Base-by-base conservation (phyloP, 1,140 invertebrate species). In the Panagrolaimus sp. region DNA sequence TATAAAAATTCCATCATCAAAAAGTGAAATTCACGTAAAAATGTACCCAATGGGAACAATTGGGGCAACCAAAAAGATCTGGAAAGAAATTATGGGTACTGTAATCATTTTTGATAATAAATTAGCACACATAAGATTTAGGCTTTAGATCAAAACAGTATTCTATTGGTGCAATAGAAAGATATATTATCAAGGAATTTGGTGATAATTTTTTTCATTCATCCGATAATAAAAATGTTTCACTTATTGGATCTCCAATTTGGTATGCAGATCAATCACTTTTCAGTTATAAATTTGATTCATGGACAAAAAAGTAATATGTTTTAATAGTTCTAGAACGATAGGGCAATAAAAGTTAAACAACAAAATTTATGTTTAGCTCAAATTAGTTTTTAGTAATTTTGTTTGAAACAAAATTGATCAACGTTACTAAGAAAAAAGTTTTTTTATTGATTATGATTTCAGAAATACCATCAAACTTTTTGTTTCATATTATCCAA, bases 321-420 rank as follows among this genome's bases (percentile, higher is more conserved):
- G n/a, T n/a, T n/a, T n/a, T n/a, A n/a, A n/a, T n/a, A n/a, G n/a
- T n/a, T n/a, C n/a, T n/a, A n/a, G n/a, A n/a, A n/a, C n/a, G n/a
- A n/a, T n/a, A n/a, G n/a, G n/a, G n/a, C n/a, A n/a, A n/a, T n/a
- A n/a, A n/a, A n/a, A n/a, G n/a, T n/a, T n/a, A n/a, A n/a, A n/a
- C n/a, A n/a, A n/a, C n/a, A n/a, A n/a, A n/a, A n/a, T n/a, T n/a
- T n/a, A n/a, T n/a, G n/a, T n/a, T n/a, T n/a, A n/a, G n/a, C n/a
- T n/a, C n/a, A n/a, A n/a, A n/a, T n/a, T n/a, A n/a, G n/a, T n/a
- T n/a, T n/a, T n/a, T n/a, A n/a, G n/a, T n/a, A n/a, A n/a, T n/a
- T n/a, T n/a, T 98, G 72, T 98, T 94, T 83, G 96, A 97, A 86
- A 94, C 98, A 84, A 97, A 97, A 87, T 94, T 98, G 75, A 85